Conservation (phyloP, 2,113 vertebrate species). For the Anguilla japonica region DNA sequence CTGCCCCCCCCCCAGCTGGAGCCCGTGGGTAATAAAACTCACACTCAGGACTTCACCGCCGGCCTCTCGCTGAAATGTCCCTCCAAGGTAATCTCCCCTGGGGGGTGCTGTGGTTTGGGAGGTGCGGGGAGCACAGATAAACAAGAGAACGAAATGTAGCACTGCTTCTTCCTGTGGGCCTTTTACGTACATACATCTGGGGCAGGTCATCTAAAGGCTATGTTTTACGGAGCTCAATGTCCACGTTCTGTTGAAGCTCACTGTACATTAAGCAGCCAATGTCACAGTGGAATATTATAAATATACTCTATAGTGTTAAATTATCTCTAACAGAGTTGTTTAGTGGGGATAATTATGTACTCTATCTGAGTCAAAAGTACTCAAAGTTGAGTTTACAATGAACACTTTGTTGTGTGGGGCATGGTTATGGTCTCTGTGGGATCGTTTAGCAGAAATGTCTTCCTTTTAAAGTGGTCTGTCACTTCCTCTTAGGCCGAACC, state of each 20-base stretch:
- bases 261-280: not conserved
- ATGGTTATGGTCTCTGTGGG: not conserved
- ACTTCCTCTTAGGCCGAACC: slow-evolving; percentile 64
- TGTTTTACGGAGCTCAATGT: not conserved
- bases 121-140: no score
- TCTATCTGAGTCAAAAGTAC: no score
- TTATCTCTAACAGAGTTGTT: no score
- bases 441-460: not conserved
- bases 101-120: no score
- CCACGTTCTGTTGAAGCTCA: not conserved
- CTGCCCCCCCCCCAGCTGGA: slow-evolving; percentile 72
- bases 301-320: no score
- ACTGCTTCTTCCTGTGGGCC: not conserved
- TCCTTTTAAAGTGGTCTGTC: slow-evolving; percentile 19
- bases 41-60: slow-evolving; percentile 66
- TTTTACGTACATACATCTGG: not conserved
- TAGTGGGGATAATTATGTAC: no score
- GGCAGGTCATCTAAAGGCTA: not conserved
- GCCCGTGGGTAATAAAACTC: slow-evolving; percentile 78
- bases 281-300: not conserved
- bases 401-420: not conserved
- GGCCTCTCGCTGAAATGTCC: slow-evolving; percentile 75
- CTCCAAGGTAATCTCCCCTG: slow-evolving; percentile 68
- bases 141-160: no score
- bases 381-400: not conserved